Evolutionary conservation across 2,888 invertebrate species (phyloP), one percentile per base, ranked within the genome.

Genomic region (Anticlea derivata): DNA sequence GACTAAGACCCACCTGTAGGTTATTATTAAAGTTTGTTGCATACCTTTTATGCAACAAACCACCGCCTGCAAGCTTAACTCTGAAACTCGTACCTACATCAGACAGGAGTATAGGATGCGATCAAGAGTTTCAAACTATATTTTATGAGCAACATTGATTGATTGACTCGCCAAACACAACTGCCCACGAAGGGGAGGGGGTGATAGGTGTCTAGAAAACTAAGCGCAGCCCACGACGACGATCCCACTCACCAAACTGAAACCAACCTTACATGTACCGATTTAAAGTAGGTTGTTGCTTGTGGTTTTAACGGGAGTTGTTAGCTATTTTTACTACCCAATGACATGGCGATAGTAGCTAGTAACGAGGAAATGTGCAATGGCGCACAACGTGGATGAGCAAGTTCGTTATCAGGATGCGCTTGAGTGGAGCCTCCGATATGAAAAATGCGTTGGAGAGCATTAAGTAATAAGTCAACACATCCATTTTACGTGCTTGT

Each of bases 251-350:
- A 5, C 13, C 47, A 12, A n/a, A 5, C 45, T 5, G 26, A 44
- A 41, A 44, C 1, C 7, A 7, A 48, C 45, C 39, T 37, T 48
- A 48, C 7, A 5, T 11, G 0, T 5, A 0, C 1, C 5, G 1
- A 0, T 1, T 5, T 30, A 48, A 20, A 7, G 53, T 52, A 5
- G 1, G 8, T 13, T 31, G 7, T 50, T 2, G 8, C 8, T 5
- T 20, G 29, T 7, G 3, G 10, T 6, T 5, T 5, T 6, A 7
- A 44, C 35, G 34, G 43, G 30, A 50, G 51, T 51, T 39, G 51
- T 39, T 38, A 48, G 58, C 45, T 72, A 72, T 72, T 68, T 68
- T 62, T 70, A 66, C 50, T 58, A 58, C 31, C 70, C 73, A 73
- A 73, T 71, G 65, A 65, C 65, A 59, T 46, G 56, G 54, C 50